Conservation (phyloP, 2,888 invertebrate species). For the Aphodius granarius region DNA sequence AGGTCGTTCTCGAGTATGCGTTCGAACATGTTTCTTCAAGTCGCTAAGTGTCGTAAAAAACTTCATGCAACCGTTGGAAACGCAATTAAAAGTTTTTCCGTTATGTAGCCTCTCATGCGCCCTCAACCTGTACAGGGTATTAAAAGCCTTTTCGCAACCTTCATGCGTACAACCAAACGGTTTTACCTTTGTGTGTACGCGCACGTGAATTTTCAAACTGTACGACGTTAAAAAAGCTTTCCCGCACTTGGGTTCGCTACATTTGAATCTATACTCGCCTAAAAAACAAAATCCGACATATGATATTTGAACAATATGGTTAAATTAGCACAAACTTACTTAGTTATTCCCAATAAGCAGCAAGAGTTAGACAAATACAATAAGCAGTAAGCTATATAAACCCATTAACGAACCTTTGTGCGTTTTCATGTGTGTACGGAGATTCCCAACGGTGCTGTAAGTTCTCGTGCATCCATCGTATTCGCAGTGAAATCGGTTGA, state of each 20-base stretch:
- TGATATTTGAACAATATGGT: neutral
- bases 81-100: slow-evolving; percentile 93
- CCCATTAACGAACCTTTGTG: slow-evolving; percentile 75
- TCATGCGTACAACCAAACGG: slow-evolving; percentile 84
- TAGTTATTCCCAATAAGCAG: neutral
- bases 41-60: slow-evolving; percentile 94
- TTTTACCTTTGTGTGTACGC: slow-evolving; percentile 91
- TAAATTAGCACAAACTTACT: neutral
- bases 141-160: slow-evolving; percentile 91
- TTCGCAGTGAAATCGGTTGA: slow-evolving; percentile 80
- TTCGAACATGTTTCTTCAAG: slow-evolving; percentile 89
- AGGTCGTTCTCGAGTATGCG: slow-evolving; percentile 89
- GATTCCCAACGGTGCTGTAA: slow-evolving; percentile 92
- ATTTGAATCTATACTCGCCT: slow-evolving; percentile 95
- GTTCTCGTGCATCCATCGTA: slow-evolving; percentile 85
- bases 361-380: neutral
- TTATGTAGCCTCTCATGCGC: slow-evolving; percentile 92
- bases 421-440: slow-evolving; percentile 93
- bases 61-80: slow-evolving; percentile 78
- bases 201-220: slow-evolving; percentile 90
- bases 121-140: slow-evolving; percentile 88
- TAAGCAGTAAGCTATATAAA: slow-evolving; percentile 2
- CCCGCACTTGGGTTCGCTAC: slow-evolving; percentile 82
- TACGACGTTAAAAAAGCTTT: slow-evolving; percentile 95
- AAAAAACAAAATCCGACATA: slow-evolving; percentile 43